Evolutionary conservation across 2,113 vertebrate species (phyloP), one percentile per base, ranked within the genome.

Genomic region (Pollachius pollachius): DNA sequence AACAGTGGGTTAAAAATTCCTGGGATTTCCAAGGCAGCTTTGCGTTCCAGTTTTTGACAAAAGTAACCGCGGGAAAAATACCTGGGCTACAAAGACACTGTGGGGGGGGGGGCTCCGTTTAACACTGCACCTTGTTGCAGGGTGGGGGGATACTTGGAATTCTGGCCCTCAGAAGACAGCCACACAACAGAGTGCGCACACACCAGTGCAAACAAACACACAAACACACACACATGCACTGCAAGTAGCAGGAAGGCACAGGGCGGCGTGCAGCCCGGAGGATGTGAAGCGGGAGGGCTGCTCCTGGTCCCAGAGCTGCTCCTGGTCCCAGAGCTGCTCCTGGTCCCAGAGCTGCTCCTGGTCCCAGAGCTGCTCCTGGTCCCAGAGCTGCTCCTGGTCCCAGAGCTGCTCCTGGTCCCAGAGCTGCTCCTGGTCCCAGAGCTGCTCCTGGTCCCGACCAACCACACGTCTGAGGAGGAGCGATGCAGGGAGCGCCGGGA

Each of bases 241-340:
- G 87, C 85, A 75, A 77, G 78, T 83, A 18, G 82, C 88, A 88
- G 84, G 85, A 90, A 93, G 92, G 92, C 92, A 93, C 91, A 82
- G 86, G 88, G 79, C 78, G 84, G 77, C 83, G 82, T 82, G 23
- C 23, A 23, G 23, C 23, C 23, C 23, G 1, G 23, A 23, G 23
- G 23, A 23, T 2, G 23, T 23, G 3, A 23, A 23, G 23, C 23
- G 23, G 1, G 23, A 2, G 83, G 83, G 82, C 85, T 79, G 80
- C 86, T 85, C 88, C 23, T 23, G 23, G 23, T 23, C 23, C 23
- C 23, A 23, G 23, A 23, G 23, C 23, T 23, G 23, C 23, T 2
- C 23, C 23, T 23, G 23, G 23, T 23, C 23, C 23, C 23, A 23
- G 23, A 23, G 23, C 23, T 23, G 23, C 23, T 2, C 23, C 23